Evolutionary conservation across 2,888 invertebrate species (phyloP), one percentile per base, ranked within the genome.

Genomic region (Drosophila neotestacea): DNA sequence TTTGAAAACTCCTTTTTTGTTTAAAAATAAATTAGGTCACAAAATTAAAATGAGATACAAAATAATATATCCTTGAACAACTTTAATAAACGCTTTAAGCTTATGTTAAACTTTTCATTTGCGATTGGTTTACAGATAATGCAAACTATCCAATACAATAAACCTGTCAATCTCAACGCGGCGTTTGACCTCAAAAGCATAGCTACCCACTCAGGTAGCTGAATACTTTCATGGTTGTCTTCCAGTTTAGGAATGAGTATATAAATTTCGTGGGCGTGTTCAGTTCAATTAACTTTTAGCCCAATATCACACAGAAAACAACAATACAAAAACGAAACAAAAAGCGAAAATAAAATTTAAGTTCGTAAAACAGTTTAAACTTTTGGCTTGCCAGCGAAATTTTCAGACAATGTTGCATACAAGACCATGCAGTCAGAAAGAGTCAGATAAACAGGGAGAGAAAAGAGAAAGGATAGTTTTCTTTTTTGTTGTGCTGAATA

Each of bases 261-360:
- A 79, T 61, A 79, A 63, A 79, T 79, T 71, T 77, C 55, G 52
- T 73, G 77, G 81, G 79, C 79, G 82, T 82, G 56, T 65, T 68
- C 71, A 70, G 85, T 85, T 82, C 82, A 82, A 82, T 82, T 85
- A 82, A 85, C 82, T 82, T 77, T 73, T 61, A 79, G 68, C 74
- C 70, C 67, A 70, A 72, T 67, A 66, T 73, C 76, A 65, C 58
- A 62, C 60, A 58, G 30, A 36, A 78, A 62, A 77, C 56, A 66
- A 77, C 51, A 56, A 68, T 28, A 50, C 36, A 38, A n/a, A 48
- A 52, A 10, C 52, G 30, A n/a, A 58, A 44, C 30, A 56, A 56
- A 44, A 56, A 34, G 13, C 48, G 32, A 47, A 61, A 66, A 55
- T 48, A 58, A 70, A 69, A 64, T 51, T 61, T 41, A 84, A 77